These are phyloP conservation scores for Neoascia interrupta DNA, from an alignment of 2,888 invertebrate species.

Conservation along the genomic window DNA sequence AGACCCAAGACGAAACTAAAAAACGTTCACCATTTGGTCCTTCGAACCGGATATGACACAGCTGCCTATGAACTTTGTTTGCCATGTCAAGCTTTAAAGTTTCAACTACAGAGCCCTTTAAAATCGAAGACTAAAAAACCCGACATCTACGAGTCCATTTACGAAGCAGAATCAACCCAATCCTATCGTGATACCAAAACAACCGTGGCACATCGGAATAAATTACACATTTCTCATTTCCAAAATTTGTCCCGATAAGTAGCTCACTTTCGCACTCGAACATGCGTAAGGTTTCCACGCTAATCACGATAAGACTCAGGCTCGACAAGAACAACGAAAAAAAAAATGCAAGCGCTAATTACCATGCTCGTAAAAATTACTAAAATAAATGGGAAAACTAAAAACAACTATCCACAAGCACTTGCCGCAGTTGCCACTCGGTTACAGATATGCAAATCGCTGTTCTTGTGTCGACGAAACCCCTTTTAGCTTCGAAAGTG, in stretches of 20 bases:
- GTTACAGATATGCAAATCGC: conserved; percentile 62
- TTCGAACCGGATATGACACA: too few relatives aligned
- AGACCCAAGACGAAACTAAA: too few relatives aligned
- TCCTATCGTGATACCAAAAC: conserved; percentile 27
- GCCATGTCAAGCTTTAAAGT: too few relatives aligned
- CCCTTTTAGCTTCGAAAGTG: conserved; percentile 33
- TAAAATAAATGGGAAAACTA: conserved; percentile 51
- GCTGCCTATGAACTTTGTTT: too few relatives aligned
- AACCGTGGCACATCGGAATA: conserved; percentile 57
- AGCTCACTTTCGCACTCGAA: conserved; percentile 59
- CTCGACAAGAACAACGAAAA: conserved; percentile 19
- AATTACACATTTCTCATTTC: conserved; percentile 48
- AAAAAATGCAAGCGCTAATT: conserved; percentile 68
- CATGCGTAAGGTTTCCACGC: conserved; percentile 67
- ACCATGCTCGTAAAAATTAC: conserved; percentile 68
- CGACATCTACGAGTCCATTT: too few relatives aligned
- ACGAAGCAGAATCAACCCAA: neutral
- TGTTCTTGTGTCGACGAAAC: too few relatives aligned
- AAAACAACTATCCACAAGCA: conserved; percentile 43
- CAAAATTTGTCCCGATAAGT: conserved; percentile 59
- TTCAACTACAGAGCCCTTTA: too few relatives aligned
- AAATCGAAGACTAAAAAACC: neutral
- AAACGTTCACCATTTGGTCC: too few relatives aligned
- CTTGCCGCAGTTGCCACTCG: conserved; percentile 31
- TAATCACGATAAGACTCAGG: conserved; percentile 57